These are phyloP conservation scores for Ferdinandea cuprea DNA, from an alignment of 2,888 invertebrate species.

Conservation along the genomic window DNA sequence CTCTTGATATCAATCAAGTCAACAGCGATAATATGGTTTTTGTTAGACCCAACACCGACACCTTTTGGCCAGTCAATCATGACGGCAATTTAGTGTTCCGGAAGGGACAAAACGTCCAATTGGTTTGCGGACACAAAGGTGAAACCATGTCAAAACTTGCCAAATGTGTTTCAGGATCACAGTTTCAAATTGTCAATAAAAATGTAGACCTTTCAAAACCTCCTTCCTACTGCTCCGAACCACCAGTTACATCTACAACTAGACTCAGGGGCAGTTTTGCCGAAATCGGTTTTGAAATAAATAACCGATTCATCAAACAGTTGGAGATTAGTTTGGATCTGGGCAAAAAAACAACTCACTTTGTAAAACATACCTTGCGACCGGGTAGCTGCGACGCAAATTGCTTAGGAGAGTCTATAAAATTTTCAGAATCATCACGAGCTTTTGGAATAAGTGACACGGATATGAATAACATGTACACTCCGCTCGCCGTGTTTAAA, in stretches of 20 bases:
- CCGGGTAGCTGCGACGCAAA: conserved; percentile 82
- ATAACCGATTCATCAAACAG: conserved; percentile 78
- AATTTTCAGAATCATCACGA: conserved; percentile 80
- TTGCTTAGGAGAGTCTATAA: too few relatives aligned
- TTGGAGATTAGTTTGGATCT: conserved; percentile 82
- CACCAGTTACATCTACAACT: conserved; percentile 78
- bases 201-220: conserved; percentile 76
- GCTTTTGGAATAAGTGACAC: conserved; percentile 79
- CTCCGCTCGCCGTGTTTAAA: not conserved
- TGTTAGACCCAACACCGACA: too few relatives aligned
- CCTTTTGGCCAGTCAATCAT: conserved; percentile 74
- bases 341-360: conserved; percentile 79
- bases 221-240: conserved; percentile 78
- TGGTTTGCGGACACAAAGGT: conserved; percentile 80
- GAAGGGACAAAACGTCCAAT: conserved; percentile 78
- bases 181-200: conserved; percentile 75
- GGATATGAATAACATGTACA: conserved; percentile 76
- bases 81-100: conserved; percentile 78
- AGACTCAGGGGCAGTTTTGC: conserved; percentile 72
- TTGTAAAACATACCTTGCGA: conserved; percentile 79
- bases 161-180: conserved; percentile 77
- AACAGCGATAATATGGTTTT: too few relatives aligned
- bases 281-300: conserved; percentile 39
- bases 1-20: too few relatives aligned
- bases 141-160: conserved; percentile 75